These are phyloP conservation scores for Buathra laborator DNA, from an alignment of 2,888 invertebrate genomes.

Conservation along the genomic window DNA sequence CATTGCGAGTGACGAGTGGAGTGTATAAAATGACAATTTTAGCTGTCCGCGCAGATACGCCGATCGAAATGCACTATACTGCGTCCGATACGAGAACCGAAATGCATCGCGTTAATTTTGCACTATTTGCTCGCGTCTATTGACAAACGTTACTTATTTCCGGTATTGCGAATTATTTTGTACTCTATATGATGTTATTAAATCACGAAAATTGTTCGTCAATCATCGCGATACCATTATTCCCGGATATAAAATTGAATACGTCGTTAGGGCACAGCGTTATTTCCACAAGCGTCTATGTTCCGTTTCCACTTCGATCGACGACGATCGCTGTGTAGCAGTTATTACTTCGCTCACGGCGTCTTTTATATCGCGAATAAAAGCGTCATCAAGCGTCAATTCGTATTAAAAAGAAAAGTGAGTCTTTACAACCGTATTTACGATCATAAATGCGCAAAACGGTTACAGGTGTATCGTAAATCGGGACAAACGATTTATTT, in stretches of 20 bases:
- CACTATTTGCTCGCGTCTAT: background rate
- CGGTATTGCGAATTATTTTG: too few relatives aligned
- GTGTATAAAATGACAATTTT: background rate
- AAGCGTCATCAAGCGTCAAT: background rate
- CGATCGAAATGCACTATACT: background rate
- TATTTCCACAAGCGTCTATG: background rate
- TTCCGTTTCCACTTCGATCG: background rate
- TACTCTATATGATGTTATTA: too few relatives aligned
- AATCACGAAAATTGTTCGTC: background rate
- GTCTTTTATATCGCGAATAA: slow-evolving; percentile 1
- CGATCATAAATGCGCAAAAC: background rate
- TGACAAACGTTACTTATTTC: background rate
- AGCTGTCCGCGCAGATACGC: background rate
- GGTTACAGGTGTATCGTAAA: background rate
- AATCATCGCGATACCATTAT: background rate
- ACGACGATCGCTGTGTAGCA: background rate
- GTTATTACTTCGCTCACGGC: background rate
- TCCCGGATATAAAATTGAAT: background rate
- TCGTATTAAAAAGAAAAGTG: background rate
- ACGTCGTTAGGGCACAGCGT: background rate
- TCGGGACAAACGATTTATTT: too few relatives aligned
- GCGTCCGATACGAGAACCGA: background rate
- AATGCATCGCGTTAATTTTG: background rate
- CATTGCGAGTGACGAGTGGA: background rate
- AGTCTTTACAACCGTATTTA: background rate